Conservation (phyloP, 1,140 invertebrate species). For the Papilio dardanus region DNA sequence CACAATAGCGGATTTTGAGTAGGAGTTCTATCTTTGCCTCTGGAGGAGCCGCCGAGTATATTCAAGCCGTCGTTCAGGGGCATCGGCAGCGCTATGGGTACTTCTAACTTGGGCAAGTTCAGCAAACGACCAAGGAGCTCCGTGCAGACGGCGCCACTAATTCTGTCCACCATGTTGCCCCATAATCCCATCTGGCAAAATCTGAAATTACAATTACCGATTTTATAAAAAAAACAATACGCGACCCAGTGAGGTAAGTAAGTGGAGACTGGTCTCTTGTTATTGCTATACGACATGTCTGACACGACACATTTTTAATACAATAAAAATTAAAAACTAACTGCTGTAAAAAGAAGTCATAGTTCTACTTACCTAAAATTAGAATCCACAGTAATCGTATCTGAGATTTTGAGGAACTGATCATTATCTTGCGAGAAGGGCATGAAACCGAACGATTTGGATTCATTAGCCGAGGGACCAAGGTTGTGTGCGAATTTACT, state of each 20-base stretch:
- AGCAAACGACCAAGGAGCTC: constrained; percentile 59
- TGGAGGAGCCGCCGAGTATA: constrained; percentile 3
- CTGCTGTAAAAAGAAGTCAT: constrained; percentile 2
- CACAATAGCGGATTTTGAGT: constrained; percentile 31
- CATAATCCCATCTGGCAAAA: constrained; percentile 77
- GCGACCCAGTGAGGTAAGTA: no score
- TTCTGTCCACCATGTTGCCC: constrained; percentile 69
- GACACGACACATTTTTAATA: background rate
- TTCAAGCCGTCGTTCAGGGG: constrained; percentile 21
- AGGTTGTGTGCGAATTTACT: constrained; percentile 85
- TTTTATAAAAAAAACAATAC: no score
- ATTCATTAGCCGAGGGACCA: constrained; percentile 39
- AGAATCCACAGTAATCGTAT: constrained; percentile 62
- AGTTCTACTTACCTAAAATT: constrained; percentile 67
- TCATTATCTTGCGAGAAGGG: constrained; percentile 57
- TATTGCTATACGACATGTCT: no score
- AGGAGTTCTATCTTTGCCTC: constrained; percentile 13
- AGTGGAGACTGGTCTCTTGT: no score
- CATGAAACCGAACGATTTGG: constrained; percentile 48
- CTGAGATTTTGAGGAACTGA: constrained; percentile 66
- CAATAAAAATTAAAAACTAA: no score
- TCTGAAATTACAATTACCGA: constrained; percentile 55
- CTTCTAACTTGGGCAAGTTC: constrained; percentile 49
- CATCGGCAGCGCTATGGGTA: constrained; percentile 29
- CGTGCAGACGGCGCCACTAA: constrained; percentile 64